Percentiles rank a stretch among this genome's conserved stretches.
Conservation (phyloP, 2,113 vertebrate genomes). For the Burhinus oedicnemus region DNA sequence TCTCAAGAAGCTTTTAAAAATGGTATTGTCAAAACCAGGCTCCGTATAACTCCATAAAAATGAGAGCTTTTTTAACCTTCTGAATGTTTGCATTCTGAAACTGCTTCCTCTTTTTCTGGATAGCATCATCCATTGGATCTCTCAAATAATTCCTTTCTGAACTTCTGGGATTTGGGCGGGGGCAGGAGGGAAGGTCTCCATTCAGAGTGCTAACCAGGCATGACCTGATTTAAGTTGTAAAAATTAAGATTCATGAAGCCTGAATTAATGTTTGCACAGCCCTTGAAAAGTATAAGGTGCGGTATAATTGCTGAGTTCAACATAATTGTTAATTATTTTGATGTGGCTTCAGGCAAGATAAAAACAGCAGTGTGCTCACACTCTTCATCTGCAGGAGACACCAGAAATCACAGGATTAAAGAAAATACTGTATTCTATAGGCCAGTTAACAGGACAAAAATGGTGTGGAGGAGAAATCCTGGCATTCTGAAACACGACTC, state of each 20-base stretch:
- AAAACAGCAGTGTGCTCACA: neutral
- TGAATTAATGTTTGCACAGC: neutral
- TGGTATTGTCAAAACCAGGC: neutral
- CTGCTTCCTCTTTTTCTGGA: neutral
- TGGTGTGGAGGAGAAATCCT: neutral
- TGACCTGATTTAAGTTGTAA: neutral
- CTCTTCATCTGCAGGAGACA: neutral
- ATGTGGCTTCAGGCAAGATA: neutral
- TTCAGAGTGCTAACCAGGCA: neutral
- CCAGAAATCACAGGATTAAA: neutral
- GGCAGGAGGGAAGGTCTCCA: neutral
- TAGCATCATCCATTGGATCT: neutral
- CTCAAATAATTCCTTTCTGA: neutral
- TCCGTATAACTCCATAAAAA: neutral
- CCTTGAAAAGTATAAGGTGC: neutral
- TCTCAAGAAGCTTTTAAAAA: neutral
- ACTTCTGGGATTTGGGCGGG: neutral
- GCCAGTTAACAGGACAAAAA: neutral
- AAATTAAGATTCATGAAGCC: neutral
- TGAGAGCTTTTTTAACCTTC: neutral
- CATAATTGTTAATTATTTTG: conserved; percentile 8
- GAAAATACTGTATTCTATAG: neutral
- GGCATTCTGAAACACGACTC: neutral
- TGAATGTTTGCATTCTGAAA: neutral
- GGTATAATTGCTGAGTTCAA: neutral